phyloP scores from a whole-genome alignment of 2,888 invertebrate species.

The Sepioteuthis lessoniana region DNA sequence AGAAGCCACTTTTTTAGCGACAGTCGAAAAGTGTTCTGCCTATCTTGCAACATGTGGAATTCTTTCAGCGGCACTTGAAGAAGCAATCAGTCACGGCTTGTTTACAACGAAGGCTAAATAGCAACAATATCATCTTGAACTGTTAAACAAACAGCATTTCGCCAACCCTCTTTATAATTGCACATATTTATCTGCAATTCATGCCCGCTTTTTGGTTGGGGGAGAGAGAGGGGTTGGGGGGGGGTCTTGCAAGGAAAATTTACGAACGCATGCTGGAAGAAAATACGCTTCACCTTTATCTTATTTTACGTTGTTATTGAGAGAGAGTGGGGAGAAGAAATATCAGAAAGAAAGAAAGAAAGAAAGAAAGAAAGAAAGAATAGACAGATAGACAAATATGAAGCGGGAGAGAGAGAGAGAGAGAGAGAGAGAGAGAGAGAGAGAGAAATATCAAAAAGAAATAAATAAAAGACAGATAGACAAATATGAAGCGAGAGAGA shows the following conservation, averaged over 20 bases:
- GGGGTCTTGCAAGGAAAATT: background rate
- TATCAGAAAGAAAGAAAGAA: no score
- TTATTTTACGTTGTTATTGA: background rate
- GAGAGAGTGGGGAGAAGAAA: no score
- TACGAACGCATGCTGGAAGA: background rate
- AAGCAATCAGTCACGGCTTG: background rate
- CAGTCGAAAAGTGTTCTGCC: background rate
- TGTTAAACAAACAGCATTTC: background rate
- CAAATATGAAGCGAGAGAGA: no score
- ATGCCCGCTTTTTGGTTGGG: background rate
- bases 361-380: no score
- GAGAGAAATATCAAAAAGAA: no score
- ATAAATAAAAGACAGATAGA: no score
- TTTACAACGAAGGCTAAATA: background rate
- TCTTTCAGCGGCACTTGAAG: background rate
- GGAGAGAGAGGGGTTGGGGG: background rate
- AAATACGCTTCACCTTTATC: background rate
- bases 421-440: no score
- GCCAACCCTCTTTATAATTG: background rate
- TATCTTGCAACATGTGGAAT: background rate
- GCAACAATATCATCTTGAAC: background rate
- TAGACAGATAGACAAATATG: no score
- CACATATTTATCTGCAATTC: background rate
- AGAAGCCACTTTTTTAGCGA: background rate
- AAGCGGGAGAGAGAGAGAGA: no score